Conservation (phyloP, 2,888 invertebrate genomes). For the Spodoptera littoralis region DNA sequence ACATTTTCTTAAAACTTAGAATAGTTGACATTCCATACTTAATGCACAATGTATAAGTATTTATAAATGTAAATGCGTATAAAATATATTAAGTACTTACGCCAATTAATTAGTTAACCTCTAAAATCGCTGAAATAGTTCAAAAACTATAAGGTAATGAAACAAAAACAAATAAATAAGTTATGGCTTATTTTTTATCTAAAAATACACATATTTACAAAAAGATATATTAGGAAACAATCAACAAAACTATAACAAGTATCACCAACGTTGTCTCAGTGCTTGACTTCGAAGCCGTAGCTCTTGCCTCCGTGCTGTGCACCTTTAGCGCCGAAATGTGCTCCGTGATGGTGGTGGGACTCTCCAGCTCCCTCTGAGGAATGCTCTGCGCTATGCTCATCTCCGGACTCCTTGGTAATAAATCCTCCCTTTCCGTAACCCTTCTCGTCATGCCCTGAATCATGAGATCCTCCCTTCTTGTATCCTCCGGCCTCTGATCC, state of each 20-base stretch:
- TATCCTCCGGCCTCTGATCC: slow-evolving; percentile 85
- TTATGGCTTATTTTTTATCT: slow-evolving; percentile 75
- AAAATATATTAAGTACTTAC: no score
- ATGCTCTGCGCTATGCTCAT: slow-evolving; percentile 80
- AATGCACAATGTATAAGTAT: no score
- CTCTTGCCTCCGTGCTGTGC: slow-evolving; percentile 73
- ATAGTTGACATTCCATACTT: slow-evolving; percentile 9
- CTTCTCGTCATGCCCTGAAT: slow-evolving; percentile 84
- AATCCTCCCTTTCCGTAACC: slow-evolving; percentile 85
- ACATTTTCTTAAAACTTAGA: slow-evolving; percentile 5
- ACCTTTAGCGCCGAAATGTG: slow-evolving; percentile 82
- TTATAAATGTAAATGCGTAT: no score
- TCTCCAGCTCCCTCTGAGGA: slow-evolving; percentile 85
- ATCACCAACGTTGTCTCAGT: slow-evolving; percentile 68
- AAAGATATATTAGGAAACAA: slow-evolving; percentile 70
- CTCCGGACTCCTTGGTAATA: slow-evolving; percentile 85
- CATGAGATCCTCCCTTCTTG: slow-evolving; percentile 86
- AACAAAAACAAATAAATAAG: slow-evolving; percentile 27
- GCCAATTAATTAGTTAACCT: neutral
- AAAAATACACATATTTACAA: slow-evolving; percentile 80
- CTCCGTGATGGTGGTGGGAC: slow-evolving; percentile 82
- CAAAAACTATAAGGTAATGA: neutral
- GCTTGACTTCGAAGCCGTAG: slow-evolving; percentile 82
- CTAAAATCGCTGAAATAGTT: neutral
- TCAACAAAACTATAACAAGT: slow-evolving; percentile 79